phyloP scores from a whole-genome alignment of 2,113 vertebrate species.

The Scatophagus argus region DNA sequence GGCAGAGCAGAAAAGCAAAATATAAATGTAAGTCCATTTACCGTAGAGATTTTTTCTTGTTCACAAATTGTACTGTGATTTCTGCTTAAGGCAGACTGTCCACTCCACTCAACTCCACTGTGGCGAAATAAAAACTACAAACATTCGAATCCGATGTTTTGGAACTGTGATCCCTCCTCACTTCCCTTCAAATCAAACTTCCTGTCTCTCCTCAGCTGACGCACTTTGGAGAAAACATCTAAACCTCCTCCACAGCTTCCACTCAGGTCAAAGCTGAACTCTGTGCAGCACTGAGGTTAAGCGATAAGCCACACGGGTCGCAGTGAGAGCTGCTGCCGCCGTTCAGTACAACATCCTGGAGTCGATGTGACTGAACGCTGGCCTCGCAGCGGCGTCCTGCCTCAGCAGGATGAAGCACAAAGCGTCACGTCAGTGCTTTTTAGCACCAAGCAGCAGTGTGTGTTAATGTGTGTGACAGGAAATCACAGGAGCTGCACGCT shows the following conservation, averaged over 20 bases:
- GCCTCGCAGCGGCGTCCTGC: not conserved
- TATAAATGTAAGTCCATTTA: too few species aligned
- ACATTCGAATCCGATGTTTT: not conserved
- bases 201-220: not conserved
- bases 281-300: not conserved
- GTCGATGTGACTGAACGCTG: slow-evolving; percentile 35
- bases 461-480: slow-evolving; percentile 1
- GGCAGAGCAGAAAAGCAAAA: too few species aligned
- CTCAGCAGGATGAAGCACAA: slow-evolving; percentile 34
- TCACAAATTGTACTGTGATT: too few species aligned
- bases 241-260: not conserved
- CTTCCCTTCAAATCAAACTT: not conserved
- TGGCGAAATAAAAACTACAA: not conserved
- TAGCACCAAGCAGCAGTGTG: not conserved
- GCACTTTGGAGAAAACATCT: not conserved
- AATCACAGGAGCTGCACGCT: slow-evolving; percentile 1
- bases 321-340: not conserved
- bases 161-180: not conserved
- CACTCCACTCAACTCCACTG: too few species aligned
- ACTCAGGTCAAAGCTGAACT: not conserved
- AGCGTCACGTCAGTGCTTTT: slow-evolving; percentile 33
- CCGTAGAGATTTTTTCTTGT: too few species aligned
- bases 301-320: not conserved
- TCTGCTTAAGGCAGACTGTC: too few species aligned
- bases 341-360: not conserved